Evolutionary conservation across 1,140 invertebrate genomes (phyloP), one percentile per base, ranked within the genome.

Genomic region (Euborellia annulipes): DNA sequence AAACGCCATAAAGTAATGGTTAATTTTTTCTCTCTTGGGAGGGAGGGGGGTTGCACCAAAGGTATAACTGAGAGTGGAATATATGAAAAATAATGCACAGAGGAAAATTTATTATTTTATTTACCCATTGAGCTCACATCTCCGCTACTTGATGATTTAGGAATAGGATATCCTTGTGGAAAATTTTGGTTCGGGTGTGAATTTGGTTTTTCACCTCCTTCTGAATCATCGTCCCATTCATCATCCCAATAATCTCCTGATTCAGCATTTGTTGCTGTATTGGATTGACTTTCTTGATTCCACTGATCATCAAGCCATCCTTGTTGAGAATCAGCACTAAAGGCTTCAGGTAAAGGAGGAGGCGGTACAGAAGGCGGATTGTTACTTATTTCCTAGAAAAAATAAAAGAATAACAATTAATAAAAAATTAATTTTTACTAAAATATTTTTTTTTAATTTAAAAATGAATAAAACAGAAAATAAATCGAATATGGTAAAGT

Each of bases 181-280:
- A 36, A 34, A 4, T 19, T 16, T 17, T 19, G n/a, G 19, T 49
- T 44, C 19, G 20, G 4, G 18, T 38, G 34, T 3, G 3, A 6
- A 13, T 38, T 30, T 23, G 37, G 43, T 3, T 58, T 58, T 36
- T 58, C 61, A n/a, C 60, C 59, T 27, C 79, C 71, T 58, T 87
- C 85, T 57, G 83, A 85, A 61, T 91, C 85, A 59, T 89, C 85
- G 51, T 88, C 84, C 83, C 85, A 89, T 45, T 87, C 85, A 58
- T 90, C 85, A 47, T 88, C 85, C 76, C 76, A 81, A 51, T 72
- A 78, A 56, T 81, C 78, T 20, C 66, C 67, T 54, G 61, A 55
- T 61, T 57, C 67, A 47, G 22, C n/a, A n/a, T n/a, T n/a, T n/a
- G n/a, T n/a, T n/a, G n/a, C n/a, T n/a, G n/a, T n/a, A n/a, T 56